Evolutionary conservation across 1,140 invertebrate species (phyloP).

Genomic region (Odontomachus brunneus): DNA sequence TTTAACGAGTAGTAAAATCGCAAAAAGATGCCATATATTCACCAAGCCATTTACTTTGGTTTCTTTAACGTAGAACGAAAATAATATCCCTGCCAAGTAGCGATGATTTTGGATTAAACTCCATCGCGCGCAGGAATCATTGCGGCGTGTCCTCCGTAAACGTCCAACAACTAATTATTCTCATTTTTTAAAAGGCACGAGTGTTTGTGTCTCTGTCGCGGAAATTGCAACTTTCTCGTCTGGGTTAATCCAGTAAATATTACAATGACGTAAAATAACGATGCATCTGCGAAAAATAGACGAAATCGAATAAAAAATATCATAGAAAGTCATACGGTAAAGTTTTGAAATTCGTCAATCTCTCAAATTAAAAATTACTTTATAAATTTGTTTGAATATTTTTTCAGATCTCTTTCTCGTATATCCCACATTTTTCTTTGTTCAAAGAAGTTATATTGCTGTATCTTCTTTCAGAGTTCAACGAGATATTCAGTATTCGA

Average conservation of each 20-base stretch:
- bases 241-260: conserved; percentile 12
- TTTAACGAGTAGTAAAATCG: conserved; percentile 56
- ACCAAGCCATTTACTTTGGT: conserved; percentile 37
- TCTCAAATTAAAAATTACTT: background rate
- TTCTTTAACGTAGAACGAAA: conserved; percentile 36
- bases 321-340: background rate
- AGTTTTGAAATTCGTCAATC: background rate
- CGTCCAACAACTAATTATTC: conserved; percentile 63
- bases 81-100: conserved; percentile 43
- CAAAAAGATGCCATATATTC: conserved; percentile 48
- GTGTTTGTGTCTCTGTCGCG: conserved; percentile 54
- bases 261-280: conserved; percentile 4
- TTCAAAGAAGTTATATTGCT: background rate
- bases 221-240: conserved; percentile 47
- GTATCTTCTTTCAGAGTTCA: background rate
- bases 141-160: conserved; percentile 49
- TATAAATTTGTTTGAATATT: background rate
- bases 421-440: background rate
- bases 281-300: background rate
- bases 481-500: background rate
- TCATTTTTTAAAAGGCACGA: conserved; percentile 75
- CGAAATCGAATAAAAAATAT: background rate
- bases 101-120: conserved; percentile 22
- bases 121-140: conserved; percentile 40
- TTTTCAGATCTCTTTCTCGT: no score